phyloP scores from a whole-genome alignment of 2,888 invertebrate species.

The Masnerella sp. region DNA sequence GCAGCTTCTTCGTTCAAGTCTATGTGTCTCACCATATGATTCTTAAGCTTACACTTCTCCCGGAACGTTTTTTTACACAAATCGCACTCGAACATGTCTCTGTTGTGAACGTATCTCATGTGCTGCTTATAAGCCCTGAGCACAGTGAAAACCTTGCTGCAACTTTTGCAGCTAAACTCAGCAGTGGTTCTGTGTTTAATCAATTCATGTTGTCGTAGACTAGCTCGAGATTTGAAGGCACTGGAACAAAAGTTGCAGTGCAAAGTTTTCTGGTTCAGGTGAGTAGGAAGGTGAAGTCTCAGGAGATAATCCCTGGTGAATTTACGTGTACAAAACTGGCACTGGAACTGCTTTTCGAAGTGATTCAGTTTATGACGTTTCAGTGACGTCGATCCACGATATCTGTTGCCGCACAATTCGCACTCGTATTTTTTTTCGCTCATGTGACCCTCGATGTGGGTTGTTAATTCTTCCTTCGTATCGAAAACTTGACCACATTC shows the following conservation, averaged over 20 bases:
- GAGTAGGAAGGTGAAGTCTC: slow-evolving; percentile 21
- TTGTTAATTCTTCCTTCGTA: slow-evolving; percentile 2
- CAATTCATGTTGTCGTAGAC: slow-evolving; percentile 23
- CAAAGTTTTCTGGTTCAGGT: slow-evolving; percentile 8
- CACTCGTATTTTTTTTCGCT: slow-evolving; percentile 26
- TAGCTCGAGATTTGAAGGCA: slow-evolving; percentile 6
- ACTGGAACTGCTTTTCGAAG: slow-evolving; percentile 29
- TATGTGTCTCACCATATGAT: slow-evolving; percentile 13
- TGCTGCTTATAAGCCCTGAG: slow-evolving; percentile 15
- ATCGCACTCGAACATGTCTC: slow-evolving; percentile 13
- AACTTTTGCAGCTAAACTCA: slow-evolving; percentile 7
- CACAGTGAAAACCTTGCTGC: background rate
- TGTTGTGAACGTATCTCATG: background rate
- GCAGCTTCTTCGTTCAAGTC: background rate
- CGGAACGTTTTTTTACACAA: slow-evolving; percentile 17
- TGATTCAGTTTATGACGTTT: slow-evolving; percentile 32
- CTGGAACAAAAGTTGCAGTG: slow-evolving; percentile 15
- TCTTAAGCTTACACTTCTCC: background rate
- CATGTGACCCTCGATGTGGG: background rate
- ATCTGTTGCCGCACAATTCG: slow-evolving; percentile 17
- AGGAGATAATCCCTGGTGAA: slow-evolving; percentile 26
- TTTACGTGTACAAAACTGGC: slow-evolving; percentile 15
- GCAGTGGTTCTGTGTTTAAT: slow-evolving; percentile 27
- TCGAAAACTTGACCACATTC: slow-evolving; percentile 41
- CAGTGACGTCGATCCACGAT: background rate